Percentiles rank a stretch among this genome's conserved stretches.
phyloP scores from a whole-genome alignment of 2,888 invertebrate genomes.

The Apantesis nais region DNA sequence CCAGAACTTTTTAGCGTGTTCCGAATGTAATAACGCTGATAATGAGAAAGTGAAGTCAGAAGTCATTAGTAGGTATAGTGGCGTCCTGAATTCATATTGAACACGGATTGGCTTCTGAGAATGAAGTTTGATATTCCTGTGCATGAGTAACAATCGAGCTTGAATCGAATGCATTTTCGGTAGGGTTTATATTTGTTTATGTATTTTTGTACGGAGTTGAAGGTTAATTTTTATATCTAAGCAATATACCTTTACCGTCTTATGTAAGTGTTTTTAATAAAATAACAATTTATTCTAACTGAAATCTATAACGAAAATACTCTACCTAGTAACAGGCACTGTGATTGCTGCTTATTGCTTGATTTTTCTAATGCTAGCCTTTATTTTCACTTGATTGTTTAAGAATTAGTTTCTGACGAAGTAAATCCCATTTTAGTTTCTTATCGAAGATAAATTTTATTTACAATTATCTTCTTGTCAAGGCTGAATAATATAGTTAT shows the following conservation, averaged over 20 bases:
- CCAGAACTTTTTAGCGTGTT: conserved; percentile 10
- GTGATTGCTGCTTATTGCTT: background rate
- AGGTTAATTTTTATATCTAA: no score
- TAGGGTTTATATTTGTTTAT: background rate
- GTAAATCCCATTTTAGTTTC: no score
- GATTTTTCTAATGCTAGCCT: background rate
- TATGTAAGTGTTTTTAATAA: no score
- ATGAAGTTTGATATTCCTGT: conserved; percentile 16
- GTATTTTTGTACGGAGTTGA: no score
- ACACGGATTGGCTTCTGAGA: conserved; percentile 19
- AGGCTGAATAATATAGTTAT: no score
- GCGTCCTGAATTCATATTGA: conserved; percentile 39
- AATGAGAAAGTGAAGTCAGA: conserved; percentile 25
- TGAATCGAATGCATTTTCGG: background rate
- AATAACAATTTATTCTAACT: no score
- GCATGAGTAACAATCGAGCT: background rate
- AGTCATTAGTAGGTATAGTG: conserved; percentile 41
- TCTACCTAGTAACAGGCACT: no score
- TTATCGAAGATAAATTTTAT: no score
- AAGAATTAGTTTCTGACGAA: background rate
- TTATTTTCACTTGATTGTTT: background rate
- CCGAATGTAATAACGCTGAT: conserved; percentile 27
- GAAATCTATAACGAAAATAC: no score
- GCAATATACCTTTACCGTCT: no score
- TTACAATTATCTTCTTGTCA: no score